Base-by-base conservation (phyloP, 92 coral and sea anemone species). In the Zoanthus gigantus region DNA sequence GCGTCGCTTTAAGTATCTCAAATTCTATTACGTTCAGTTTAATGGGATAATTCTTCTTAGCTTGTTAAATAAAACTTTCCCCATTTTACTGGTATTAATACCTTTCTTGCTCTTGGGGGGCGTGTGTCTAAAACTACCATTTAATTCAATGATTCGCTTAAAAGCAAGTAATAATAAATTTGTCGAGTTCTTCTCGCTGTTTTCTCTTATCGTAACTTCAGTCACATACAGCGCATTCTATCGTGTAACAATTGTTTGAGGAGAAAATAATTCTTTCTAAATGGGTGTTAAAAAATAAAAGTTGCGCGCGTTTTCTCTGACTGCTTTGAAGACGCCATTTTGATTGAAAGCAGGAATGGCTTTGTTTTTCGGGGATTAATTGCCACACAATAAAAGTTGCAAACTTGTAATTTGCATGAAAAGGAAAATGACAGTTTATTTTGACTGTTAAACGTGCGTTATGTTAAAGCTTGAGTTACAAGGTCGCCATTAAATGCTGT, bases 291-390 rank as follows among this genome's bases (percentile, higher is more conserved):
- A 65, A 56, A 42, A 52, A 28, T 18, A 4, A 29, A 46, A 29
- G 69, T 34, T 77, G 12, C 67, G 42, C 34, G 6, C 1, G 31
- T 37, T 31, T 32, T 7, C 14, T 32, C 29, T 2, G 66, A 57
- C 42, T 6, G 72, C 46, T 61, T 29, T 37, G 23, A 79, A 57
- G 84, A 72, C 84, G 84, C 72, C 84, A 42, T 61, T 58, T 61
- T 44, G 54, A 79, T 61, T 67, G 17, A 47, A 23, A 7, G 34
- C 56, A 32, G 72, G 6, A 17, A 9, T 0, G 37, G 6, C 29
- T 42, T 60, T 79, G 84, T 79, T 79, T 58, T n/a, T 30, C 14
- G 53, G 60, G 71, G 72, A 79, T 60, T 79, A 58, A 17, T 37
- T 58, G 56, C 72, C 34, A 79, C 84, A 71, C 72, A 79, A 58